Percentiles rank a stretch among this genome's conserved stretches.
These are phyloP conservation scores for Thamnaconus septentrionalis DNA, from an alignment of 2,113 vertebrate species.

Conservation along the genomic window DNA sequence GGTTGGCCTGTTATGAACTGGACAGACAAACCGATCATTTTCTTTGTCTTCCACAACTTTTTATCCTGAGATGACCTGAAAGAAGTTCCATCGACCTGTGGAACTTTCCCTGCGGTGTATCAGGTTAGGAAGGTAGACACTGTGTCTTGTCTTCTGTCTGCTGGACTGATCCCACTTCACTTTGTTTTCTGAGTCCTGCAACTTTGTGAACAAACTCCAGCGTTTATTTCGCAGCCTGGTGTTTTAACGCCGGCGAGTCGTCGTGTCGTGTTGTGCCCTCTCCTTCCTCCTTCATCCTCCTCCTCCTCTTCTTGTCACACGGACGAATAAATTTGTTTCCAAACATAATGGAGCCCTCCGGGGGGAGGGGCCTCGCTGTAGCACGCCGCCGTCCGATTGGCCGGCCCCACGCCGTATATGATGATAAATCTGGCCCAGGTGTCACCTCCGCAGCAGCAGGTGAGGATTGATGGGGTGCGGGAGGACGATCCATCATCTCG, in stretches of 20 bases:
- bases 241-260: neutral
- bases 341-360: slow-evolving; percentile 72
- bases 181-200: too few species aligned
- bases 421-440: slow-evolving; percentile 96
- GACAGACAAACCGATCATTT: too few species aligned
- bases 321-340: slow-evolving; percentile 70
- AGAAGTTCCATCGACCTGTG: too few species aligned
- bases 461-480: slow-evolving; percentile 94
- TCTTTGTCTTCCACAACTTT: too few species aligned
- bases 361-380: slow-evolving; percentile 67
- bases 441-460: slow-evolving; percentile 86
- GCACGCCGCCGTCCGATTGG: slow-evolving; percentile 69
- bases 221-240: neutral
- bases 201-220: too few species aligned
- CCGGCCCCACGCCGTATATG: slow-evolving; percentile 75
- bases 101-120: too few species aligned
- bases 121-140: too few species aligned
- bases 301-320: slow-evolving; percentile 47
- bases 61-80: too few species aligned
- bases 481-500: slow-evolving; percentile 91
- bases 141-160: too few species aligned
- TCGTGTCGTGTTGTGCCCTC: too few species aligned
- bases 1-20: too few species aligned
- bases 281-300: slow-evolving; percentile 5
- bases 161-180: too few species aligned